Base-by-base conservation (phyloP, 2,888 invertebrate species). In the Chalcosyrphus nemorum region DNA sequence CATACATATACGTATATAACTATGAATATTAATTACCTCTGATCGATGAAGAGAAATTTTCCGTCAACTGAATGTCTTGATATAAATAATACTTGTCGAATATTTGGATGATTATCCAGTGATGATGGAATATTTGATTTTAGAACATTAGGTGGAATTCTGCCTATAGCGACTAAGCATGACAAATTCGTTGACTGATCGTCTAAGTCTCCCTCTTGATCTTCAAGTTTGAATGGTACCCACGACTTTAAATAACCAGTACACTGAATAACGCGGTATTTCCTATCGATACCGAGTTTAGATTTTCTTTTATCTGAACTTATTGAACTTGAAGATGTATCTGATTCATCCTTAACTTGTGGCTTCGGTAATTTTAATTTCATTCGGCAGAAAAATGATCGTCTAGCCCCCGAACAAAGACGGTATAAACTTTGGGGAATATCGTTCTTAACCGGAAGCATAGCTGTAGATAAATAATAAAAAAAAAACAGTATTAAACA, bases 371-470 rank as follows among this genome's bases (percentile, higher is more conserved):
- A 90, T 90, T 96, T 96, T 88, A 95, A 94, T 91, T 97, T 98
- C 95, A 98, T 98, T 81, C 98, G 94, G 90, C 98, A 98, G 91
- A 97, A 97, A 91, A 98, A 98, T 0, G 97, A 97, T 38, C 98
- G 93, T 2, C 98, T 93, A 0, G 97, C 96, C 4, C 98, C 98
- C 0, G 97, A 96, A 90, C 97, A 96, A 7, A 98, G 92, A 24
- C 95, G 93, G 0, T 96, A 95, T 5, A 94, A 94, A 32, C 95
- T 95, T 86, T 95, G 94, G 4, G 96, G 95, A 75, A 96, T 92
- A 89, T 97, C 97, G 1, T 96, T 94, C 92, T 96, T 97, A 52
- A 98, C 95, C 7, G 98, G 97, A 87, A 97, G 92, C 97, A 98
- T 97, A 15, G 97, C 97, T 97, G 90, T n/a, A n/a, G n/a, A n/a